Percentiles rank a stretch among this genome's conserved stretches.
phyloP scores from a whole-genome alignment of 2,888 invertebrate genomes.

The Leptinotarsa haldemani region DNA sequence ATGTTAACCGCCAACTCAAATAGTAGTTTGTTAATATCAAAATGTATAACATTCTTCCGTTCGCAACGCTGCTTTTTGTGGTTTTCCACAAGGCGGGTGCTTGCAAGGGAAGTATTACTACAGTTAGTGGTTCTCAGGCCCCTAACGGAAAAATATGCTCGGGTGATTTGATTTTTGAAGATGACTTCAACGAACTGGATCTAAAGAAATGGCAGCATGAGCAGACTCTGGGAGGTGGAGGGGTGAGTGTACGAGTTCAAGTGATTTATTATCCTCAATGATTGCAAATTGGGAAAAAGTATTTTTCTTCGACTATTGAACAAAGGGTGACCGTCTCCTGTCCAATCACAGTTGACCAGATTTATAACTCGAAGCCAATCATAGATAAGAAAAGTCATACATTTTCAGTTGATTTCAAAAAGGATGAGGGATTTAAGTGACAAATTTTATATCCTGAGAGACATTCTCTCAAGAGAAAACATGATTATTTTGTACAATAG shows the following conservation, averaged over 20 bases:
- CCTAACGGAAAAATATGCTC: conserved; percentile 62
- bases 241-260: conserved; percentile 65
- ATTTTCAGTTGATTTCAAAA: too few species aligned
- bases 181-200: conserved; percentile 72
- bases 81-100: not conserved
- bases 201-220: conserved; percentile 75
- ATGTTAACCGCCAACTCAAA: not conserved
- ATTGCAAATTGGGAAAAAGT: too few species aligned
- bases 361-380: too few species aligned
- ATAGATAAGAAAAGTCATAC: too few species aligned
- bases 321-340: too few species aligned
- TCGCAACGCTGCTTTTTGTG: not conserved
- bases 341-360: too few species aligned
- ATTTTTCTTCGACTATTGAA: too few species aligned
- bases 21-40: not conserved
- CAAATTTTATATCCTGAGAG: too few species aligned
- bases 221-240: conserved; percentile 70
- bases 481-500: too few species aligned
- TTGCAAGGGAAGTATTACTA: conserved; percentile 27
- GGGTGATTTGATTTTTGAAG: conserved; percentile 73
- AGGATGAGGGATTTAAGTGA: too few species aligned
- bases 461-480: too few species aligned
- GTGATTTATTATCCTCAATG: too few species aligned
- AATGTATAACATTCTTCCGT: not conserved
- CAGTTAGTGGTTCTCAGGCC: conserved; percentile 40